Conservation (phyloP, 2,113 vertebrate species). For the Plestiodon gilberti region DNA sequence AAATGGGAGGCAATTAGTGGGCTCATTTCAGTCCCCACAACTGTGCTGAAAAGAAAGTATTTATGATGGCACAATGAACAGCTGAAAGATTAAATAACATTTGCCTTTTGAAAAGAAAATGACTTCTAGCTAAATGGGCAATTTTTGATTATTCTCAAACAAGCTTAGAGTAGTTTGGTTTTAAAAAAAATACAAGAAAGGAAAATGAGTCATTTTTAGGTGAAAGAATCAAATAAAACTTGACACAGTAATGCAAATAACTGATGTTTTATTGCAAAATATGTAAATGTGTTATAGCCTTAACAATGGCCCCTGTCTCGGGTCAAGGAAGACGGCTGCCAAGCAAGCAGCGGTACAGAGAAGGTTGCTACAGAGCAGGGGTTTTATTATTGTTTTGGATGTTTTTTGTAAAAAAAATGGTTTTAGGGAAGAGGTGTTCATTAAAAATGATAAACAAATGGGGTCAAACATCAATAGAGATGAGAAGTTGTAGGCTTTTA, state of each 20-base stretch:
- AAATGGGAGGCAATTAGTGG: constrained; percentile 99
- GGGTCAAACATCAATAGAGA: constrained; percentile 62
- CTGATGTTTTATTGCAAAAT: constrained; percentile 92
- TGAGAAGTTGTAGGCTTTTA: constrained; percentile 44
- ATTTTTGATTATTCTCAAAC: constrained; percentile 99
- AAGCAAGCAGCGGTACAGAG: constrained; percentile 75
- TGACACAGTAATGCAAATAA: constrained; percentile 90
- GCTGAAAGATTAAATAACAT: constrained; percentile 99
- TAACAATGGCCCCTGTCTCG: constrained; percentile 87
- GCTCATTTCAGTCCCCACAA: constrained; percentile 99
- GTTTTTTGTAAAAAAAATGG: constrained; percentile 63
- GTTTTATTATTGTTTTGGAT: constrained; percentile 64
- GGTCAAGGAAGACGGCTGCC: constrained; percentile 83
- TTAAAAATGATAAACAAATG: constrained; percentile 73
- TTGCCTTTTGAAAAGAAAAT: constrained; percentile 99
- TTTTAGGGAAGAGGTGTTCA: constrained; percentile 65
- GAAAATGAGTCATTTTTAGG: constrained; percentile 94
- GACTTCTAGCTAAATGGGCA: constrained; percentile 99
- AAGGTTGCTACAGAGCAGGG: constrained; percentile 75
- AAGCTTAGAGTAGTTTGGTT: constrained; percentile 98
- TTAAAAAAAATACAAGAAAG: constrained; percentile 92
- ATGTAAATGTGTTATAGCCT: constrained; percentile 88
- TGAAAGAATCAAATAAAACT: constrained; percentile 95
- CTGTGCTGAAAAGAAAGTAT: constrained; percentile 99
- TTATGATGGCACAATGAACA: constrained; percentile 99